Evolutionary conservation across 1,140 invertebrate genomes (phyloP), one percentile per base, ranked within the genome.

Genomic region (Hypothenemus hampei): DNA sequence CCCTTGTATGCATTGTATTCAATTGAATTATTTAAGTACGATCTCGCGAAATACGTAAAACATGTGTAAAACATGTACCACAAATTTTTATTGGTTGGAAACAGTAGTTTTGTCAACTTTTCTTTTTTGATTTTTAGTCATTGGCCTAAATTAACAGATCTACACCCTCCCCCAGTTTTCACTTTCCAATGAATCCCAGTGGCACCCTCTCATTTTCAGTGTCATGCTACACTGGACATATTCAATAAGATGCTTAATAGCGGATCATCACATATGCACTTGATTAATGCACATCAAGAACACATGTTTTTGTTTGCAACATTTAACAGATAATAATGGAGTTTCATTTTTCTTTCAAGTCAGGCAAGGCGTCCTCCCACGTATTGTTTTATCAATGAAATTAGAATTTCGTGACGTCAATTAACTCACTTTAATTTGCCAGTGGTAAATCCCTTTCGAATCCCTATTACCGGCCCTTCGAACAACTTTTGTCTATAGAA

Each of bases 221-320:
- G 55, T 57, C 29, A 57, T 47, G 55, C 55, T 57, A 57, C 21
- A 50, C 15, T 57, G 55, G 47, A 57, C 55, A 57, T 50, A 57
- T 57, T 57, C 55, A 57, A 57, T 57, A 57, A 57, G 55, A 57
- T 57, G 55, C 50, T 57, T 57, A 57, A 57, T 57, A 57, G 55
- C 55, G 26, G 55, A 57, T 57, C 55, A 57, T 57, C 55, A 57
- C 55, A 57, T 57, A 47, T 57, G 55, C 40, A 45, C 31, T 57
- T 57, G 46, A 57, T 57, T 57, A 57, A 57, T 57, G 55, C 26
- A 49, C 40, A 44, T 57, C 55, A 57, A n/a, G 15, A 47, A 46
- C 52, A 55, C 52, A 55, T 55, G 52, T 55, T 55, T 55, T 55
- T 44, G 26, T 44, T 31, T 53, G 39, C 40, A 43, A 53, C 50